Percentiles rank a stretch among this genome's conserved stretches.
These are phyloP conservation scores for Strigamia transsilvanica DNA, from an alignment of 2,888 invertebrate species.

Conservation along the genomic window DNA sequence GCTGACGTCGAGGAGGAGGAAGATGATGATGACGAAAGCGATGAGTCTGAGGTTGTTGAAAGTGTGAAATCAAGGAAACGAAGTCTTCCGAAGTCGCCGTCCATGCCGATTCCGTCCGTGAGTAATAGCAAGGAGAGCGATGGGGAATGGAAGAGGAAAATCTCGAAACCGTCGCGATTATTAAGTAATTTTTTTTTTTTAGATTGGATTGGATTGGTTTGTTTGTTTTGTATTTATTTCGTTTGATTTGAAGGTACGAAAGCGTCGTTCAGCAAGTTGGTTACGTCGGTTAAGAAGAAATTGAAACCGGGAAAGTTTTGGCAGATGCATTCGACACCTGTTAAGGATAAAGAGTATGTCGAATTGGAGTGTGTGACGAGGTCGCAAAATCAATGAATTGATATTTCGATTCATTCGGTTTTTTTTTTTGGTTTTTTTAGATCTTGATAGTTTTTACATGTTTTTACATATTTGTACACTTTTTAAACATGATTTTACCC, in stretches of 20 bases:
- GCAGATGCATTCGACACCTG: background rate
- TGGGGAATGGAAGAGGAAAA: slow-evolving; percentile 8
- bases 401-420: too few relatives aligned
- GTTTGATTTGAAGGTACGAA: background rate
- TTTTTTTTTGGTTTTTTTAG: too few relatives aligned
- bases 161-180: background rate
- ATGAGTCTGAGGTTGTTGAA: background rate
- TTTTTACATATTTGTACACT: background rate
- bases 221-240: background rate
- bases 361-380: too few relatives aligned
- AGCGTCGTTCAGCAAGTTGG: background rate
- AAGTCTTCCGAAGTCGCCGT: background rate
- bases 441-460: too few relatives aligned
- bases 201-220: background rate
- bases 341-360: background rate
- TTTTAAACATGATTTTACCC: too few relatives aligned
- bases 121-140: background rate
- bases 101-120: background rate
- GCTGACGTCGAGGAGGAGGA: background rate
- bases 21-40: background rate
- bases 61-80: background rate
- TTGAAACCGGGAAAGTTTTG: slow-evolving; percentile 1
- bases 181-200: background rate
- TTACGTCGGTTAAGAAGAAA: background rate
- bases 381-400: too few relatives aligned